Evolutionary conservation across 2,888 invertebrate genomes (phyloP), one percentile per base, ranked within the genome.

Genomic region (Mechanitis mazaeus): DNA sequence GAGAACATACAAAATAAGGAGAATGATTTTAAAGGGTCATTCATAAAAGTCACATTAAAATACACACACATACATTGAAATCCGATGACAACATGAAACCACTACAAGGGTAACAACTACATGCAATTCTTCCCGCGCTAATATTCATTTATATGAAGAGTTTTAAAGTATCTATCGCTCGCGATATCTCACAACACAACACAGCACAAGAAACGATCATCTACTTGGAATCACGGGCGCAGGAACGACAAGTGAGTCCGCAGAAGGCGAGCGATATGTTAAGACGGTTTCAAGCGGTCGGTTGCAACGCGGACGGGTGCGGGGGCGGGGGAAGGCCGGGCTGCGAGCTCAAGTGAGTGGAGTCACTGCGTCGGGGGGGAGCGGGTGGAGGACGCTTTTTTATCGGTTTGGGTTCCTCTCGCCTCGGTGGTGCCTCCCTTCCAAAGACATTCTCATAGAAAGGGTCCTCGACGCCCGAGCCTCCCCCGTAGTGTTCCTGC

Each of bases 301-400:
- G 84, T 66, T 84, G 85, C 58, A 72, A 75, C 20, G 80, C 68
- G 45, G 76, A 73, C 9, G 75, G 64, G 59, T 73, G 70, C 11
- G 70, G 63, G 38, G 67, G 59, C n/a, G 59, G 65, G 35, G 65
- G 63, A 38, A 64, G 46, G 2, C 55, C 56, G 1, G 67, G 63
- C 53, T 86, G 87, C 46, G 87, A 82, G 47, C 94, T 94, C 64
- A 95, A 85, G 73, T 95, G 95, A n/a, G 95, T 96, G n/a, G 94
- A 94, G 78, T 96, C 96, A 77, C 95, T 95, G 65, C 97, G 92
- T 71, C 95, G 95, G 1, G 97, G 96, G n/a, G 96, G 96, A 45
- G 96, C 96, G 2, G 97, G 97, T 12, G 97, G 97, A 54, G 96
- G 96, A 71, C 95, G 91, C 79, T 95, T 94, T 72, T 94, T 94